Conservation (phyloP, 2,113 vertebrate genomes). For the Chamaea fasciata region DNA sequence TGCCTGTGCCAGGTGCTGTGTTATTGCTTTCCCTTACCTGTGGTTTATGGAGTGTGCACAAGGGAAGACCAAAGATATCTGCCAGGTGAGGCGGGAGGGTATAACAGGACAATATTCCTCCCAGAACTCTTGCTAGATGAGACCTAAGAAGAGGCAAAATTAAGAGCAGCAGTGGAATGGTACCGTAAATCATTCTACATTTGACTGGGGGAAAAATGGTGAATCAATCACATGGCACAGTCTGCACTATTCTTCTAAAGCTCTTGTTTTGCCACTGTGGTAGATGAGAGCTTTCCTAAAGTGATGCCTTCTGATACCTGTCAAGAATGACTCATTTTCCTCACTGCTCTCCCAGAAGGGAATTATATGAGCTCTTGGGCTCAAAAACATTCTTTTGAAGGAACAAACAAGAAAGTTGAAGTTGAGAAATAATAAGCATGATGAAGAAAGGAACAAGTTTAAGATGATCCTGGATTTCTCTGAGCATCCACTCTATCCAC, state of each 20-base stretch:
- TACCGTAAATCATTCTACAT: background rate
- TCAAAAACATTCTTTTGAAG: background rate
- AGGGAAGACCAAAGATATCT: background rate
- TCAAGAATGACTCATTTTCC: background rate
- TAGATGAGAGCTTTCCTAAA: background rate
- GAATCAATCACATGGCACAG: background rate
- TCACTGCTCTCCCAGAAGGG: background rate
- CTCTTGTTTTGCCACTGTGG: background rate
- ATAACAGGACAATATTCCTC: fast-evolving
- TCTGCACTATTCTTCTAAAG: background rate
- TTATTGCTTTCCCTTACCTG: background rate
- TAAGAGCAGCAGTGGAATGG: background rate
- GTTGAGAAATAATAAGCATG: background rate
- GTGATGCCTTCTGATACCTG: background rate
- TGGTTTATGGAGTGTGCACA: fast-evolving
- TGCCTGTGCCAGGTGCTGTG: background rate
- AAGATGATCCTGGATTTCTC: background rate
- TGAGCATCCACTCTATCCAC: background rate
- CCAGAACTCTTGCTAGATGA: background rate
- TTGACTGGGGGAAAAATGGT: background rate
- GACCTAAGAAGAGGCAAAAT: background rate
- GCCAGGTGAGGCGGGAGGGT: fast-evolving
- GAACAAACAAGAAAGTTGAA: background rate
- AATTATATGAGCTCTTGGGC: background rate
- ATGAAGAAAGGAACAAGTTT: background rate